Percentiles rank a stretch among this genome's conserved stretches.
Evolutionary conservation across 2,113 vertebrate species (phyloP).

Genomic region (Rhombomys opimus): DNA sequence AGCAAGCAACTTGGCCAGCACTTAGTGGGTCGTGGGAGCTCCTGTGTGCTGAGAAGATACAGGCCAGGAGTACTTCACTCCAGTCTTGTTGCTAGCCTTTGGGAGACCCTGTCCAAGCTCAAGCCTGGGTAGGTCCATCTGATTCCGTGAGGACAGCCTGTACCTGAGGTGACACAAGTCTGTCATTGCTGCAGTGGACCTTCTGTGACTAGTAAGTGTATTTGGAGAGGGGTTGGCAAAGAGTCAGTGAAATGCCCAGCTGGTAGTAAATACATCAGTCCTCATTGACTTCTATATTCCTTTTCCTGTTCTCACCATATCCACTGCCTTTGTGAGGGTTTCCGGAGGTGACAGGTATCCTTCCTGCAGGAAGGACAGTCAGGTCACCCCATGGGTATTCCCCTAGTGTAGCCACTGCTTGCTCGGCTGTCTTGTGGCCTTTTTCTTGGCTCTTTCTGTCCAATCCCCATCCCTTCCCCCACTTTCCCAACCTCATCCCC

Average conservation of each 20-base stretch:
- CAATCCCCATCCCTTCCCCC: not conserved
- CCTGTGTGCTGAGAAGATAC: not conserved
- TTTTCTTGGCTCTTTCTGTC: not conserved
- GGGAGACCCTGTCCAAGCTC: not conserved
- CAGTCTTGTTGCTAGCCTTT: not conserved
- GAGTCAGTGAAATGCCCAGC: not conserved
- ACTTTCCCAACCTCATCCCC: not conserved
- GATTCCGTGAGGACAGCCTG: not conserved
- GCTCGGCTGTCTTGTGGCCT: not conserved
- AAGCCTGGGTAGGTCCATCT: too few species aligned
- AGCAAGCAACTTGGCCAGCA: not conserved
- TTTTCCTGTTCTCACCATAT: not conserved
- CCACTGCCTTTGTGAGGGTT: not conserved
- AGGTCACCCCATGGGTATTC: not conserved
- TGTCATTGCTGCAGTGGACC: accelerated
- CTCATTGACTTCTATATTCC: not conserved
- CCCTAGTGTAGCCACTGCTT: not conserved
- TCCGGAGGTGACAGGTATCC: not conserved
- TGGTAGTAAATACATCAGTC: not conserved
- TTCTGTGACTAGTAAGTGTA: not conserved
- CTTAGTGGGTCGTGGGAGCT: too few species aligned
- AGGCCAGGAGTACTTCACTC: not conserved
- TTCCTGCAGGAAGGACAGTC: constrained; percentile 7
- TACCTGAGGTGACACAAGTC: not conserved
- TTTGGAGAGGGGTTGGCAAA: too few species aligned